phyloP scores from a whole-genome alignment of 2,888 invertebrate genomes.

The Mayetiola destructor region DNA sequence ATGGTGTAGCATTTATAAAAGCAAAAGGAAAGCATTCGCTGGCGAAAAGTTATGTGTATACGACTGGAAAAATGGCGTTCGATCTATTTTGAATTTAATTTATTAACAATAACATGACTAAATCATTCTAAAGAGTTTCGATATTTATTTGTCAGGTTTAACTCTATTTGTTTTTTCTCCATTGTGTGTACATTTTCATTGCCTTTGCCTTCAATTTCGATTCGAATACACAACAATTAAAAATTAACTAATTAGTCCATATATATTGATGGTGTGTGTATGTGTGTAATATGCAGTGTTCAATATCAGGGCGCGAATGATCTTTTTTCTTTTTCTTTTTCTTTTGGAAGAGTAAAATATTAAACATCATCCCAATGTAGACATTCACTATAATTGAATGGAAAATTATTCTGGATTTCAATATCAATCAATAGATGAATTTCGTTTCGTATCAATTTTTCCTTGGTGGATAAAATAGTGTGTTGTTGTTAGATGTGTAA shows the following conservation, averaged over 20 bases:
- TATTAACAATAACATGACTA: constrained; percentile 2
- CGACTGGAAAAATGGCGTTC: constrained; percentile 11
- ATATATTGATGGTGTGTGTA: background rate
- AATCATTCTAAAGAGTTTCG: background rate
- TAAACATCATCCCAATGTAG: no score
- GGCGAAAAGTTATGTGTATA: constrained; percentile 7
- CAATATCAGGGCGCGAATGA: no score
- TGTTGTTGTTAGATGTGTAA: no score
- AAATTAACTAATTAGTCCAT: background rate
- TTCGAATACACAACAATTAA: background rate
- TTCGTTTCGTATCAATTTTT: no score
- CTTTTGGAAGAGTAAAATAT: no score
- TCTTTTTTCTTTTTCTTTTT: no score
- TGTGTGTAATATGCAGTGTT: no score
- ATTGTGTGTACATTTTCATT: background rate
- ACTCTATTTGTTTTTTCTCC: background rate
- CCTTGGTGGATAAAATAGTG: no score
- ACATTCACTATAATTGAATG: no score
- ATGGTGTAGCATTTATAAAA: background rate
- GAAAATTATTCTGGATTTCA: no score
- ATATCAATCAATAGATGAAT: no score
- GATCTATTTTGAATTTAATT: constrained; percentile 4
- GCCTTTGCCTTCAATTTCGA: background rate
- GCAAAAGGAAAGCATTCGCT: constrained; percentile 9
- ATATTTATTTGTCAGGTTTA: background rate